Conservation (phyloP, 2,797 vertebrate species). For the Pangasius krempfi region DNA sequence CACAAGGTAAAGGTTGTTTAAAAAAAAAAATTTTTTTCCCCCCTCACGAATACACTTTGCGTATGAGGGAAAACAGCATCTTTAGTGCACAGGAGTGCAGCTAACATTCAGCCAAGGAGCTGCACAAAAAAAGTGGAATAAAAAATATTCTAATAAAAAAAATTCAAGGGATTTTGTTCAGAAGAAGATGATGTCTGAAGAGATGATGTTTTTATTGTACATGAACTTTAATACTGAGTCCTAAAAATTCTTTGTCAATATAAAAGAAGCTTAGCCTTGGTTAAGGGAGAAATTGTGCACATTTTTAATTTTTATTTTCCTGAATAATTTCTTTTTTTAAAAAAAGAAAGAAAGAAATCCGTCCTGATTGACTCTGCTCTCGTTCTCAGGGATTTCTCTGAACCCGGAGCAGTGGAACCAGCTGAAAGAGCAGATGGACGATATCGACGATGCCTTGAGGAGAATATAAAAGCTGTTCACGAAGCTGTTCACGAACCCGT, state of each 20-base stretch:
- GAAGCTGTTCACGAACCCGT: neutral
- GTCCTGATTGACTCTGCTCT: neutral
- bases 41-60: neutral
- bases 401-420: conserved; percentile 88
- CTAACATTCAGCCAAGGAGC: neutral
- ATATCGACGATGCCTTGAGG: conserved; percentile 86
- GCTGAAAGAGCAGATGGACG: conserved; percentile 87
- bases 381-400: conserved; percentile 83
- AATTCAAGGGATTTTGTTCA: neutral
- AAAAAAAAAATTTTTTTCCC: too few species aligned
- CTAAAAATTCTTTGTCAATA: neutral
- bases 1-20: too few species aligned
- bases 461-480: conserved; percentile 73
- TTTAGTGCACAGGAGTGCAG: neutral
- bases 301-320: neutral
- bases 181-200: neutral
- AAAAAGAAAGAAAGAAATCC: neutral
- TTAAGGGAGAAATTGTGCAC: neutral
- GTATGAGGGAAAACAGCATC: neutral
- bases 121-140: neutral
- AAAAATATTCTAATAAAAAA: neutral
- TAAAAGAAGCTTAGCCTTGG: neutral
- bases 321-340: neutral
- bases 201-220: neutral
- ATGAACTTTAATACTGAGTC: neutral